Percentiles rank a stretch among this genome's conserved stretches.
These are phyloP conservation scores for Paramormyrops hopkinsi DNA, from an alignment of 2,797 vertebrate genomes.

Conservation along the genomic window DNA sequence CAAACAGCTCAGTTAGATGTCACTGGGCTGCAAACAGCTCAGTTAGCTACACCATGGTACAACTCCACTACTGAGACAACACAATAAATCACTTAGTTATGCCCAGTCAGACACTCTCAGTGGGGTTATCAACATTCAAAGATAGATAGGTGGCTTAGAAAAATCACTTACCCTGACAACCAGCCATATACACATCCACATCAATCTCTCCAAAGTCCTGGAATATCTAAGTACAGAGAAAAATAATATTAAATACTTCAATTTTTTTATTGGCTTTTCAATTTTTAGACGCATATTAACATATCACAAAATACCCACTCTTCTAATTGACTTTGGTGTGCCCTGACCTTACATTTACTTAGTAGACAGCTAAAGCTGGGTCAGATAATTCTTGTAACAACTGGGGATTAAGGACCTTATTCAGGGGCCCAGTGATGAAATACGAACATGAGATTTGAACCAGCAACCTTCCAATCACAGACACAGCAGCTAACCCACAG, in stretches of 20 bases:
- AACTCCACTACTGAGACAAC: background rate
- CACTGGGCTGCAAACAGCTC: background rate
- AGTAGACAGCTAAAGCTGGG: background rate
- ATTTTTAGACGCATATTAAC: background rate
- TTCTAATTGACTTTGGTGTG: background rate
- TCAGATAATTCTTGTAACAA: background rate
- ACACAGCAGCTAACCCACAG: background rate
- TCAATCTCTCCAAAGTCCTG: constrained; percentile 77
- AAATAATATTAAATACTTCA: background rate
- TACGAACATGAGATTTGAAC: background rate
- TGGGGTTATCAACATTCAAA: background rate
- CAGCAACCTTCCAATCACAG: background rate
- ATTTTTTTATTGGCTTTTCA: background rate
- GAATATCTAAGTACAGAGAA: constrained; percentile 67
- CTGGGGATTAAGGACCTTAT: background rate
- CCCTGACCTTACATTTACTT: background rate
- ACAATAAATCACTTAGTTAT: background rate
- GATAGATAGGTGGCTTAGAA: background rate
- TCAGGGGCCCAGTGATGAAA: background rate
- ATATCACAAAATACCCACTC: background rate
- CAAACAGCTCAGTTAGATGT: background rate
- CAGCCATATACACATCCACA: constrained; percentile 70
- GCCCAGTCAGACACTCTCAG: background rate
- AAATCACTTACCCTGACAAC: constrained; percentile 70
- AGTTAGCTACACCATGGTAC: background rate